Conservation (phyloP, 2,888 invertebrate species). For the Cantharis rustica region DNA sequence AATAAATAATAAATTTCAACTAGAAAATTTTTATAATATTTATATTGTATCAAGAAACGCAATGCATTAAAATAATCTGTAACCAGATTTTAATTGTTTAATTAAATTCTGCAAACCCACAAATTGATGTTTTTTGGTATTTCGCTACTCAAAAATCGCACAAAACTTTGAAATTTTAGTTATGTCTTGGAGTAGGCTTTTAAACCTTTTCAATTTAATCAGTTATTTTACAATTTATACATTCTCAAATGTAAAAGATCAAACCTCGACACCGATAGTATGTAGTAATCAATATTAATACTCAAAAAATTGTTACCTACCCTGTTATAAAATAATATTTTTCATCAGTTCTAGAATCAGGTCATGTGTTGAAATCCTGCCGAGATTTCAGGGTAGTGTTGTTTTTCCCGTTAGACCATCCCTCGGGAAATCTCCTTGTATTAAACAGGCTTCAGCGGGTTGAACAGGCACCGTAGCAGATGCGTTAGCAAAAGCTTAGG, state of each 20-base stretch:
- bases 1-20: too few species aligned
- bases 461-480: slow-evolving; percentile 42
- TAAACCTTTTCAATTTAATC: not conserved
- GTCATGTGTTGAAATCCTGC: slow-evolving; percentile 41
- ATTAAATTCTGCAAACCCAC: not conserved
- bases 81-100: not conserved
- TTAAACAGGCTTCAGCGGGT: slow-evolving; percentile 43
- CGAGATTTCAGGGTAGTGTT: slow-evolving; percentile 43
- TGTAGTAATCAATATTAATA: not conserved
- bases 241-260: not conserved
- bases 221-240: not conserved
- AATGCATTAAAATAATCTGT: not conserved
- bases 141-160: not conserved
- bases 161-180: not conserved
- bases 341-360: slow-evolving; percentile 25
- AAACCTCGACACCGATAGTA: not conserved
- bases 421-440: slow-evolving; percentile 48
- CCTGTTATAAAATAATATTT: not conserved
- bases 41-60: too few species aligned
- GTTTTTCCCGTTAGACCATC: slow-evolving; percentile 44
- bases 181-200: not conserved
- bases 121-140: not conserved
- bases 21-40: too few species aligned
- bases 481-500: slow-evolving; percentile 43
- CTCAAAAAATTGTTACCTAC: not conserved